Evolutionary conservation across 1,140 invertebrate genomes (phyloP).

Genomic region (Cotesia chilonis): DNA sequence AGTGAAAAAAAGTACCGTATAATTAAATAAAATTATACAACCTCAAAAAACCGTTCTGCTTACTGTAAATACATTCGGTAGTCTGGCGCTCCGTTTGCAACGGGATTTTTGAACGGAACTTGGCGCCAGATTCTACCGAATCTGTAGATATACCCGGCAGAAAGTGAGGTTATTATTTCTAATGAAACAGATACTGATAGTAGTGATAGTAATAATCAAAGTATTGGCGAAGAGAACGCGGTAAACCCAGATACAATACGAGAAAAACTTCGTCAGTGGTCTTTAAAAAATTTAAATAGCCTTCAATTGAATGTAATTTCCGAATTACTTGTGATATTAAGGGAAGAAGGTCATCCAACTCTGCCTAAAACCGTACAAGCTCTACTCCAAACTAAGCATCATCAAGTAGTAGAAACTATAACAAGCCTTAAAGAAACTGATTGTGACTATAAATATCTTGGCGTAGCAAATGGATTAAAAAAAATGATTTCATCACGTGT

Average conservation of each 20-base stretch:
- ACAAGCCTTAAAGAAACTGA: slow-evolving; percentile 10
- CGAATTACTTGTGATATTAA: no score
- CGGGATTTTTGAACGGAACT: no score
- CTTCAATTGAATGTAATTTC: slow-evolving; percentile 19
- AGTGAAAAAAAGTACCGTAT: no score
- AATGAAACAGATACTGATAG: neutral
- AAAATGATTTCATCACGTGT: slow-evolving; percentile 31
- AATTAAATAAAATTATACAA: no score
- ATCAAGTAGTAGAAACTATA: slow-evolving; percentile 19
- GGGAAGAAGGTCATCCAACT: slow-evolving; percentile 28
- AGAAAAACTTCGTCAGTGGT: slow-evolving; percentile 36
- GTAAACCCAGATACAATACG: neutral
- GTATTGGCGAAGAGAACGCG: slow-evolving; percentile 13
- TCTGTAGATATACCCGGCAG: no score
- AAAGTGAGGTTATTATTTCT: no score
- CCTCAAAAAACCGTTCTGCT: no score
- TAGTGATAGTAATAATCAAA: neutral
- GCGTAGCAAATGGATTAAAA: slow-evolving; percentile 31
- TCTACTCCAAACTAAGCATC: slow-evolving; percentile 27
- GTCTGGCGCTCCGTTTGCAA: no score
- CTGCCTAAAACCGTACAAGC: slow-evolving; percentile 35
- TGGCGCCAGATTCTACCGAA: no score
- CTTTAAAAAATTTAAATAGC: slow-evolving; percentile 28
- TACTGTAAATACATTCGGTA: no score
- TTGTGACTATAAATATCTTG: slow-evolving; percentile 33